These are phyloP conservation scores for Dascyllus trimaculatus DNA, from an alignment of 2,113 vertebrate genomes.

Conservation along the genomic window DNA sequence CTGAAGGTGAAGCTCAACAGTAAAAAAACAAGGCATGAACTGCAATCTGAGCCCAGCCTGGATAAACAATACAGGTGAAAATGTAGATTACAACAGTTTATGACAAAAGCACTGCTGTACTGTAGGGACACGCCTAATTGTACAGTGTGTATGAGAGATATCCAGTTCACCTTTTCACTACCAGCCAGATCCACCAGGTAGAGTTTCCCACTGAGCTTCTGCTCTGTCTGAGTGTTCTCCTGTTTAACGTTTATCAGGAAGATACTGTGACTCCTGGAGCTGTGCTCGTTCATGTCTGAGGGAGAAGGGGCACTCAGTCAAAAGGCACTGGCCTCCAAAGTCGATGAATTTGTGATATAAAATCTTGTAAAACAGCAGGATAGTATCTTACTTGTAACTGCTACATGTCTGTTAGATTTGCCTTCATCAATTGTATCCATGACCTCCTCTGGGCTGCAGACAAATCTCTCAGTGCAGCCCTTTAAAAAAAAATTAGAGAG, in stretches of 20 bases:
- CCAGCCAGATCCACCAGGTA: constrained; percentile 98
- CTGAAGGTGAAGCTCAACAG: background rate
- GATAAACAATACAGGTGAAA: background rate
- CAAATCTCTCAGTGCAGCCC: constrained; percentile 98
- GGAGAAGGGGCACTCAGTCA: background rate
- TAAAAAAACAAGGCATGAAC: background rate
- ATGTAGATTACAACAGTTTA: too few relatives aligned
- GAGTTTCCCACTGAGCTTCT: constrained; percentile 97
- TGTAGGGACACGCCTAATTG: background rate
- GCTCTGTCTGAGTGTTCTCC: constrained; percentile 98
- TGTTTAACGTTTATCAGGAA: constrained; percentile 99
- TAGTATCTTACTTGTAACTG: constrained; percentile 92
- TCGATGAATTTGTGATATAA: background rate
- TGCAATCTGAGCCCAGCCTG: background rate
- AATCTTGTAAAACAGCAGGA: too few relatives aligned
- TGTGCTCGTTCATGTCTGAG: constrained; percentile 98
- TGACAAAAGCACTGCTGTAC: too few relatives aligned
- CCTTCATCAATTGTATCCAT: constrained; percentile 99
- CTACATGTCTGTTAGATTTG: constrained; percentile 97
- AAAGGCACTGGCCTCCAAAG: background rate
- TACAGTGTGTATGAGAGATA: accelerated
- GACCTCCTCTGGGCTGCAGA: constrained; percentile 98
- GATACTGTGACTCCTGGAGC: constrained; percentile 98
- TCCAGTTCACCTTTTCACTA: constrained; percentile 92
- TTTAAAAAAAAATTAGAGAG: constrained; percentile 53